Percentiles rank a stretch among this genome's conserved stretches.
These are phyloP conservation scores for Hymenopus coronatus DNA, from an alignment of 2,888 invertebrate species.

Conservation along the genomic window DNA sequence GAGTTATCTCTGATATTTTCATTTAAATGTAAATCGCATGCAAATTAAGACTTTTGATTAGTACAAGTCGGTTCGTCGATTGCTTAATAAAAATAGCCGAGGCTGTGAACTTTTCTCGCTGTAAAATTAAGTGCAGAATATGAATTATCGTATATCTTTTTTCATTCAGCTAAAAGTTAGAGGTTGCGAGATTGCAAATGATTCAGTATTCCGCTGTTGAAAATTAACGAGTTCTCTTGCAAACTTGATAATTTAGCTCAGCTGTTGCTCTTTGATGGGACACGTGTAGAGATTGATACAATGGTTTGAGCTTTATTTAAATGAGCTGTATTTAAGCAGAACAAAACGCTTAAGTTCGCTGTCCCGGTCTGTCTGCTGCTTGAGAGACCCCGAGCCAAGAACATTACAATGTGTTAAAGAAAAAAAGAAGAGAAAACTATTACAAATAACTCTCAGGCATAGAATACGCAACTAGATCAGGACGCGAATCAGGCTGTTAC, in stretches of 20 bases:
- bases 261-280: neutral
- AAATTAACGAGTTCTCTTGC: neutral
- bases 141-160: neutral
- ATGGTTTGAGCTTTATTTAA: too few relatives aligned
- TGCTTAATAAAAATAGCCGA: neutral
- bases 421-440: too few relatives aligned
- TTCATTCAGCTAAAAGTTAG: too few relatives aligned
- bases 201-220: neutral
- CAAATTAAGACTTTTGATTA: neutral
- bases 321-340: too few relatives aligned
- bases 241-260: neutral
- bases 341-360: too few relatives aligned
- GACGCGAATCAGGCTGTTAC: too few relatives aligned
- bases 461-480: too few relatives aligned
- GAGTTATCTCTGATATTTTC: neutral
- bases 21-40: neutral
- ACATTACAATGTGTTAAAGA: too few relatives aligned
- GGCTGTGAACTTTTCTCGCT: neutral
- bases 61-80: neutral
- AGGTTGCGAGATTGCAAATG: neutral
- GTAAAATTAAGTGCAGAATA: neutral
- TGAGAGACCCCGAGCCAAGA: too few relatives aligned
- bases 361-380: too few relatives aligned
- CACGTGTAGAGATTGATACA: too few relatives aligned
- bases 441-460: too few relatives aligned